These are phyloP conservation scores for Ranitomeya imitator DNA, from an alignment of 2,113 vertebrate species.

Conservation along the genomic window DNA sequence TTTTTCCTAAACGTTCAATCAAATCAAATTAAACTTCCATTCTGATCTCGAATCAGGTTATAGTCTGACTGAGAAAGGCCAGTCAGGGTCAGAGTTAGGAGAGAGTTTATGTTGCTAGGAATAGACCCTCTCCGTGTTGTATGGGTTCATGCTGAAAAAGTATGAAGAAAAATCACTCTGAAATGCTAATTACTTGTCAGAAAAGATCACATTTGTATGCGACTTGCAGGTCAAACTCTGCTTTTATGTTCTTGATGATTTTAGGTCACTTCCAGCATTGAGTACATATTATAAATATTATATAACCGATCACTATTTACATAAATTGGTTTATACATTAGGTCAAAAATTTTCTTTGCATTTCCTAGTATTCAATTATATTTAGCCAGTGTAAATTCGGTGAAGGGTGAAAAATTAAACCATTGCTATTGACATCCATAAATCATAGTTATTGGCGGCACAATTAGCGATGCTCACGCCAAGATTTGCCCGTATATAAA, in stretches of 20 bases:
- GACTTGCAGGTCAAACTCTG: background rate
- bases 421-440: too few relatives aligned
- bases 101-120: slow-evolving; percentile 22
- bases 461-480: too few relatives aligned
- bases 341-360: too few relatives aligned
- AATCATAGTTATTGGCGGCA: too few relatives aligned
- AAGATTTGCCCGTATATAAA: too few relatives aligned
- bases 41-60: slow-evolving; percentile 23
- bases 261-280: background rate
- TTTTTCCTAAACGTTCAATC: slow-evolving; percentile 45
- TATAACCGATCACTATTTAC: background rate
- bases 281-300: background rate
- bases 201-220: background rate
- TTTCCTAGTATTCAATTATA: background rate
- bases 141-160: background rate
- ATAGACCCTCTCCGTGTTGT: background rate
- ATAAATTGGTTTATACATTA: too few relatives aligned
- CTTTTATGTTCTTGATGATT: background rate
- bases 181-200: background rate
- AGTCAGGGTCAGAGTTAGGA: slow-evolving; percentile 46
- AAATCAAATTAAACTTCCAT: slow-evolving; percentile 35
- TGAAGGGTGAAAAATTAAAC: background rate
- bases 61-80: slow-evolving; percentile 26
- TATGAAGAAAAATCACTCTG: background rate
- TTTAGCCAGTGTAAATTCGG: too few relatives aligned